These are phyloP conservation scores for Cyclina sinensis DNA, from an alignment of 1,140 invertebrate species.

Conservation along the genomic window DNA sequence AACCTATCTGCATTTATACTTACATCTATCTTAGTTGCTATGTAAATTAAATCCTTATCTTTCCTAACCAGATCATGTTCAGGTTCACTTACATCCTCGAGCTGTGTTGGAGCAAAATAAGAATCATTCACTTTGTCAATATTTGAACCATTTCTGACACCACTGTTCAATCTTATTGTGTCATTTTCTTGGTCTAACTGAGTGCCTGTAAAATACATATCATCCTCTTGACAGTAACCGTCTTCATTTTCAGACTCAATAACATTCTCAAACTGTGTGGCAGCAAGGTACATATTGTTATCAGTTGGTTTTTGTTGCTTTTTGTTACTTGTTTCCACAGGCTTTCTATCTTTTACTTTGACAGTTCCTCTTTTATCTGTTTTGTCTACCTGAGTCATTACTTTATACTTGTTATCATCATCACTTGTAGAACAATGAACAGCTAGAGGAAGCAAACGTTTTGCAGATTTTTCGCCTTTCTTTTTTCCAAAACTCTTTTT, in stretches of 20 bases:
- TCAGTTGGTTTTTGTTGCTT: not conserved
- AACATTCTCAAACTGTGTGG: constrained; percentile 13
- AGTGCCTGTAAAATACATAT: constrained; percentile 5
- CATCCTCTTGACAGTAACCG: not conserved
- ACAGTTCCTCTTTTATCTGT: not conserved
- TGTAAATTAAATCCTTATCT: not conserved
- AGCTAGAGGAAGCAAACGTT: not conserved
- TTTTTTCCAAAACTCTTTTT: not conserved
- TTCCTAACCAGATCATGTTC: not conserved
- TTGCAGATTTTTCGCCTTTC: not conserved
- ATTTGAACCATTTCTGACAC: no score
- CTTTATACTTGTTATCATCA: not conserved
- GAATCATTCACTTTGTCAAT: no score
- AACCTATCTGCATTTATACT: not conserved
- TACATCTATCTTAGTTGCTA: not conserved
- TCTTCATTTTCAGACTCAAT: not conserved
- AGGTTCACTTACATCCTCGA: not conserved
- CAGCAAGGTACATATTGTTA: not conserved
- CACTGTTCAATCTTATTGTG: not conserved
- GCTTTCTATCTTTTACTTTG: no score
- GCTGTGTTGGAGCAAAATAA: no score
- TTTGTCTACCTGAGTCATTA: not conserved
- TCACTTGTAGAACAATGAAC: not conserved
- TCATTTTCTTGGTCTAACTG: not conserved
- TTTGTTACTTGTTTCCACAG: not conserved